Percentiles rank a stretch among this genome's conserved stretches.
Conservation (phyloP, 2,888 invertebrate genomes). For the Parapristionchus giblindavisi region DNA sequence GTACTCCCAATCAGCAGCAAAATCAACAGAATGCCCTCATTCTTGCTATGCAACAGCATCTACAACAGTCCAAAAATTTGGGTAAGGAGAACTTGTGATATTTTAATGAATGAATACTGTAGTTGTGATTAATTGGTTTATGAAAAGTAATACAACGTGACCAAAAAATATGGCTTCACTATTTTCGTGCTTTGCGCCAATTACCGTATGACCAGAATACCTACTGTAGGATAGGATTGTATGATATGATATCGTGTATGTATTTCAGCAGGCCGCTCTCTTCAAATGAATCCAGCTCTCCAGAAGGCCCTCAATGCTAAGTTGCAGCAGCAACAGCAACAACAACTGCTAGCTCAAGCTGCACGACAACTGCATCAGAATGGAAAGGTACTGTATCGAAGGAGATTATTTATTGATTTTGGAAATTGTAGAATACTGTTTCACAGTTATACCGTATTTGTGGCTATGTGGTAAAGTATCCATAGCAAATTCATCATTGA, state of each 20-base stretch:
- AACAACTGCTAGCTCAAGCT: not conserved
- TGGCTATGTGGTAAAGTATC: too few species aligned
- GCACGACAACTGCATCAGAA: not conserved
- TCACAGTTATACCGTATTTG: too few species aligned
- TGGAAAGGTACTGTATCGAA: slow-evolving; percentile 16
- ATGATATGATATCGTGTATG: too few species aligned
- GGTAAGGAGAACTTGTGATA: not conserved
- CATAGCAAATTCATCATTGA: too few species aligned
- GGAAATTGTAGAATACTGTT: not conserved
- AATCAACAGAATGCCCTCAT: slow-evolving; percentile 30
- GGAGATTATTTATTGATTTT: too few species aligned
- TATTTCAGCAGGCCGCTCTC: not conserved
- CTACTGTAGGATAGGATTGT: too few species aligned
- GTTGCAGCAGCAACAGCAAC: slow-evolving; percentile 23
- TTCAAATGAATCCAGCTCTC: not conserved
- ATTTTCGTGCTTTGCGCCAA: too few species aligned
- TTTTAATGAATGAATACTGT: too few species aligned
- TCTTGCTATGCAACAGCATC: slow-evolving; percentile 44
- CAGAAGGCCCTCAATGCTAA: slow-evolving; percentile 20
- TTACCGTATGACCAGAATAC: too few species aligned
- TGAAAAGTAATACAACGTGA: too few species aligned
- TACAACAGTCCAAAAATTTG: slow-evolving; percentile 30
- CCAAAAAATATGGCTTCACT: too few species aligned
- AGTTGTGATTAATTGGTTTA: too few species aligned
- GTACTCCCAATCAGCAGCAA: not conserved